Evolutionary conservation across 2,888 invertebrate genomes (phyloP).

Genomic region (Drosophila buzzatii): DNA sequence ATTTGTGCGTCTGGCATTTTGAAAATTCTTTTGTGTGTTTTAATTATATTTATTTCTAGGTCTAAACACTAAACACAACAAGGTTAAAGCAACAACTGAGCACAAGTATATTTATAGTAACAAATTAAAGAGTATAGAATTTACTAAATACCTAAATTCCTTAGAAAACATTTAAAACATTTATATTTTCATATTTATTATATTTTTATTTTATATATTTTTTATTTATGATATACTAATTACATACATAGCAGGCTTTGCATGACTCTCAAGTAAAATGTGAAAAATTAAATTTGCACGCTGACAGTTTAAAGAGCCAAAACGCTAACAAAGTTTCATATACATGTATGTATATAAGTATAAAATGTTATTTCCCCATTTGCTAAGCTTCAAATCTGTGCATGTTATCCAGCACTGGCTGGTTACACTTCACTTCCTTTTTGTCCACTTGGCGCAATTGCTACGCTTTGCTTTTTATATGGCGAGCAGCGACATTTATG

Average conservation of each 20-base stretch:
- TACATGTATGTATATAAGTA: conserved; percentile 4
- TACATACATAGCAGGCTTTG: no score
- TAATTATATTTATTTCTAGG: conserved; percentile 23
- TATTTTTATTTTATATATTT: background rate
- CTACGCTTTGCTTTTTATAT: conserved; percentile 60
- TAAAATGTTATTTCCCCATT: conserved; percentile 26
- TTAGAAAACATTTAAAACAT: no score
- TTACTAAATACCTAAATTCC: background rate
- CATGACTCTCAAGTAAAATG: background rate
- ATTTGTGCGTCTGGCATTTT: conserved; percentile 47
- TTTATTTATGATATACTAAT: no score
- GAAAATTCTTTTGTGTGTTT: conserved; percentile 31
- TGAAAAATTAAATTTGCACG: background rate
- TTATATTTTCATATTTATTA: background rate
- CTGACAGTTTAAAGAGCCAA: background rate
- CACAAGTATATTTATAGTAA: background rate
- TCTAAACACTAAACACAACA: conserved; percentile 28
- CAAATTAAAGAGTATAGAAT: background rate
- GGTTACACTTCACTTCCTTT: conserved; percentile 36
- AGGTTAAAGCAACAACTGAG: conserved; percentile 18
- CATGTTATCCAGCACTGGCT: conserved; percentile 24
- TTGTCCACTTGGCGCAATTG: conserved; percentile 47
- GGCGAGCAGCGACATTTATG: conserved; percentile 65
- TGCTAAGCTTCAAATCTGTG: conserved; percentile 12
- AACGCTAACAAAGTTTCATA: conserved; percentile 11